phyloP scores from a whole-genome alignment of 2,797 vertebrate genomes.

The Notolabrus celidotus region DNA sequence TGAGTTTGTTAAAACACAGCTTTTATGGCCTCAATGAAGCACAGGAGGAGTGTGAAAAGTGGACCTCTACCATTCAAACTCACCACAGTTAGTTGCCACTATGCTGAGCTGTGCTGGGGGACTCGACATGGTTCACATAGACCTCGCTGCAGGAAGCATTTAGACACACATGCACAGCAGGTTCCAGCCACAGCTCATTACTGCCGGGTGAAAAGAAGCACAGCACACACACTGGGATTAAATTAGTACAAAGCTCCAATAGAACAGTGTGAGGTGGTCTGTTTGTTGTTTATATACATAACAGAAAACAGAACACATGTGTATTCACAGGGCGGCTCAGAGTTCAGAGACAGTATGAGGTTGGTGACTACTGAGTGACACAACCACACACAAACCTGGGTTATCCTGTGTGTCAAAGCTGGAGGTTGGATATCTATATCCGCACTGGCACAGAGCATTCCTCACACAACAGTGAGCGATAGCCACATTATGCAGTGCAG shows the following conservation, averaged over 20 bases:
- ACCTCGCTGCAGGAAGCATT: slow-evolving; percentile 60
- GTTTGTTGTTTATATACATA: slow-evolving; percentile 27
- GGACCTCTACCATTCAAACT: slow-evolving; percentile 34
- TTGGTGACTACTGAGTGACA: slow-evolving; percentile 31
- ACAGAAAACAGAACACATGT: neutral
- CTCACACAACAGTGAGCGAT: slow-evolving; percentile 66
- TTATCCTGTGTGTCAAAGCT: slow-evolving; percentile 65
- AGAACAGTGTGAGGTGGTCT: slow-evolving; percentile 42
- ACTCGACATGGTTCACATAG: slow-evolving; percentile 61
- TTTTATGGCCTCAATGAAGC: slow-evolving; percentile 44
- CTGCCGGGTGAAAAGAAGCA: slow-evolving; percentile 76
- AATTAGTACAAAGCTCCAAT: slow-evolving; percentile 69
- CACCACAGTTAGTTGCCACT: slow-evolving; percentile 47
- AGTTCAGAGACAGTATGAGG: slow-evolving; percentile 37
- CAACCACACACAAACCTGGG: slow-evolving; percentile 1
- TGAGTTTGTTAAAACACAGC: slow-evolving; percentile 5
- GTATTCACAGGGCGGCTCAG: slow-evolving; percentile 29
- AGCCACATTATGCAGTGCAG: slow-evolving; percentile 69
- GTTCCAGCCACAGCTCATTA: slow-evolving; percentile 70
- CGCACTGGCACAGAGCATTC: slow-evolving; percentile 52
- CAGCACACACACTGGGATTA: slow-evolving; percentile 71
- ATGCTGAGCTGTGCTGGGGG: slow-evolving; percentile 58
- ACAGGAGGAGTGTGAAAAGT: slow-evolving; percentile 30
- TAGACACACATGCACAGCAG: slow-evolving; percentile 51
- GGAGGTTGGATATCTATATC: slow-evolving; percentile 71